A percentile compares a stretch with the other conserved stretches of the same genome.
Conservation (phyloP, 2,888 invertebrate species). For the Epirrita christyi region DNA sequence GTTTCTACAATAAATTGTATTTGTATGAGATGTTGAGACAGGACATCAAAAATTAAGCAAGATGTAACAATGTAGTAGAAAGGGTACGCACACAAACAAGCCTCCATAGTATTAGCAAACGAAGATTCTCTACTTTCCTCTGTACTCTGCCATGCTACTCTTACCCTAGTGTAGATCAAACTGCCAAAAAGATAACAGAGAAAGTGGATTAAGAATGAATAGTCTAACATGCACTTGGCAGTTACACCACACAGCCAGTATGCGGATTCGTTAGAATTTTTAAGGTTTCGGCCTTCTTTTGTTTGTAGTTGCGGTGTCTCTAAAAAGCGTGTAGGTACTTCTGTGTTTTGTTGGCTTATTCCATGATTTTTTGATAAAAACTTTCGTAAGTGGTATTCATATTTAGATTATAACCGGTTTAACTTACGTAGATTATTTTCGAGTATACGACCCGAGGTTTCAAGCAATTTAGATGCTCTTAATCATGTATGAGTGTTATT, state of each 20-base stretch:
- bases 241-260: constrained; percentile 54
- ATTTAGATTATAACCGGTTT: too few species aligned
- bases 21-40: too few species aligned
- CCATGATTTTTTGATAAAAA: too few species aligned
- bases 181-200: constrained; percentile 75
- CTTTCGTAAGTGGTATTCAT: too few species aligned
- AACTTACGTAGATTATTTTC: too few species aligned
- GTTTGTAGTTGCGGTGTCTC: constrained; percentile 12
- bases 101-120: background rate
- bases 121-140: background rate
- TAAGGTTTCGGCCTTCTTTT: constrained; percentile 33
- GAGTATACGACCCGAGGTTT: too few species aligned
- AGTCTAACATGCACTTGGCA: constrained; percentile 69
- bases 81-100: background rate
- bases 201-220: constrained; percentile 73
- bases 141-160: constrained; percentile 15
- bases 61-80: too few species aligned
- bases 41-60: too few species aligned
- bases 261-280: constrained; percentile 65
- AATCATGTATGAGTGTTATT: too few species aligned
- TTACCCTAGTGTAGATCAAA: constrained; percentile 53
- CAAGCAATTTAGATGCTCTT: too few species aligned
- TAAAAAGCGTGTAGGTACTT: background rate
- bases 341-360: background rate
- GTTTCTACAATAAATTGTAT: too few species aligned